Percentiles rank a stretch among this genome's conserved stretches.
These are phyloP conservation scores for Stenichneumon culpator DNA, from an alignment of 2,888 invertebrate genomes.

Conservation along the genomic window DNA sequence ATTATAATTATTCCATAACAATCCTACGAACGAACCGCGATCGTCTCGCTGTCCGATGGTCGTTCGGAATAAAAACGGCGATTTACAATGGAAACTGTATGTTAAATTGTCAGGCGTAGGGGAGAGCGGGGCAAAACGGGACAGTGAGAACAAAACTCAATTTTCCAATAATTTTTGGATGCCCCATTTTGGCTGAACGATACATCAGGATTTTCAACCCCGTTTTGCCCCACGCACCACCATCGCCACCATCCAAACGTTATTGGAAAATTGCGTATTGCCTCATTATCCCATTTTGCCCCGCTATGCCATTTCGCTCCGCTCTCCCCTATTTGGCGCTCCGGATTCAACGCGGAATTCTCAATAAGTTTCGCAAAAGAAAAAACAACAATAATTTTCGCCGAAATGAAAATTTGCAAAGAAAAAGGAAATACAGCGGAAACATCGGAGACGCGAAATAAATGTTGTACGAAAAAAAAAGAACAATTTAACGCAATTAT, in stretches of 20 bases:
- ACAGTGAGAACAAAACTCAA: no score
- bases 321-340: background rate
- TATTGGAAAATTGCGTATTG: no score
- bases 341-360: conserved; percentile 25
- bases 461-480: background rate
- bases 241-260: no score
- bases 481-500: conserved; percentile 26
- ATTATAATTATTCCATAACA: conserved; percentile 42
- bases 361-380: background rate
- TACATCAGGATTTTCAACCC: no score
- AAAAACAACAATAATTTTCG: background rate
- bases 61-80: conserved; percentile 41
- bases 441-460: background rate
- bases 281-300: no score
- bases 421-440: background rate
- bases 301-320: no score
- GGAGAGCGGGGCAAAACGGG: no score
- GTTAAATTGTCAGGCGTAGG: background rate
- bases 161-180: no score
- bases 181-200: no score
- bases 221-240: no score
- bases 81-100: conserved; percentile 12
- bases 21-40: conserved; percentile 51
- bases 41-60: conserved; percentile 41
- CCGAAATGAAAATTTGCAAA: background rate